phyloP scores from a whole-genome alignment of 2,797 vertebrate species.

The Rhinophrynus dorsalis region DNA sequence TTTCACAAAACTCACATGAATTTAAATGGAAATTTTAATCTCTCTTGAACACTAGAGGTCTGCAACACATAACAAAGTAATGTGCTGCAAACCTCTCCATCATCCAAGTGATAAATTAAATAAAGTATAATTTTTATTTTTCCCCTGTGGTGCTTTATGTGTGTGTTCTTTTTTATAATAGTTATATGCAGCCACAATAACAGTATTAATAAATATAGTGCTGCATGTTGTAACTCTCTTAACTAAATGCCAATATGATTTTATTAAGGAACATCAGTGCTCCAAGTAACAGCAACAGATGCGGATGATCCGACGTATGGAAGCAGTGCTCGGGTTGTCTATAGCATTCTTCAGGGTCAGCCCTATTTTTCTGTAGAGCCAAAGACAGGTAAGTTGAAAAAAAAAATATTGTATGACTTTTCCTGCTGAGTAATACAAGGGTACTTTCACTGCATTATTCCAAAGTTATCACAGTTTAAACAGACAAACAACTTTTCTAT shows the following conservation, averaged over 20 bases:
- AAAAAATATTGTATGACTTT: too few species aligned
- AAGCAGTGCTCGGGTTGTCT: constrained; percentile 92
- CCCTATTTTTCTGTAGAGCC: constrained; percentile 97
- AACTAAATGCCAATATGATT: constrained; percentile 42
- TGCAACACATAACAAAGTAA: too few species aligned
- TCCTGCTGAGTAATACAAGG: neutral
- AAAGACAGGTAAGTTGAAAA: constrained; percentile 82
- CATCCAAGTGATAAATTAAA: too few species aligned
- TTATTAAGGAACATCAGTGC: constrained; percentile 86
- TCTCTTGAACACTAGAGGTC: too few species aligned
- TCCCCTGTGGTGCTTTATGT: too few species aligned
- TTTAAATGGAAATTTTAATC: too few species aligned
- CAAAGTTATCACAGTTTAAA: neutral
- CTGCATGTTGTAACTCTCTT: constrained; percentile 24
- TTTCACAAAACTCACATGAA: too few species aligned
- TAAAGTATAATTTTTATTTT: too few species aligned
- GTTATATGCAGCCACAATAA: too few species aligned
- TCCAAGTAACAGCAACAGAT: constrained; percentile 94
- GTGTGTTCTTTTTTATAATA: too few species aligned
- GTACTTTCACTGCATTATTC: neutral
- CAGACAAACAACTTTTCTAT: too few species aligned
- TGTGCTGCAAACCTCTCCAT: too few species aligned
- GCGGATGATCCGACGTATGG: constrained; percentile 94
- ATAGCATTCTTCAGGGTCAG: constrained; percentile 93
- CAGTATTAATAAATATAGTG: constrained; percentile 36